These are phyloP conservation scores for Drosophila cyrtoloma DNA, from an alignment of 2,888 invertebrate genomes.

Conservation along the genomic window DNA sequence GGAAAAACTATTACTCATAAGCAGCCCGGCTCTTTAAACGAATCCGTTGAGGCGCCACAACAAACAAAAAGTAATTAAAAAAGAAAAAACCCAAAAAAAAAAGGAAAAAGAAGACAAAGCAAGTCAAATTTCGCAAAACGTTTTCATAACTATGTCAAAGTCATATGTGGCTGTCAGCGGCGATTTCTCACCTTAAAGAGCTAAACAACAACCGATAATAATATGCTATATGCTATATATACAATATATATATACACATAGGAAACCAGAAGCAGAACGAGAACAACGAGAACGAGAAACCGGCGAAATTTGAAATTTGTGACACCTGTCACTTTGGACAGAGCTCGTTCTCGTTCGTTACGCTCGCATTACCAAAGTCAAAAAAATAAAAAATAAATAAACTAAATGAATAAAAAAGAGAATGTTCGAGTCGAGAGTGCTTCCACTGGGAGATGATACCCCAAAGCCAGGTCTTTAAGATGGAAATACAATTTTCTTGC, in stretches of 20 bases:
- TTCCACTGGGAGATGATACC: background rate
- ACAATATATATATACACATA: background rate
- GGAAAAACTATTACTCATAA: constrained; percentile 1
- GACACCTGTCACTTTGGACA: constrained; percentile 3
- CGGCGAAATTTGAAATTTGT: constrained; percentile 1
- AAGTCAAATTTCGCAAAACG: constrained; percentile 25
- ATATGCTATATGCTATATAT: background rate
- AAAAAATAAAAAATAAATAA: background rate
- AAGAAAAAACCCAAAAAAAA: constrained; percentile 6
- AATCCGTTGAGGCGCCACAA: constrained; percentile 36
- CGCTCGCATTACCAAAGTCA: constrained; percentile 3
- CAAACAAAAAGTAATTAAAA: constrained; percentile 27
- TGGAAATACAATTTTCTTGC: background rate
- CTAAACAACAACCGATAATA: background rate
- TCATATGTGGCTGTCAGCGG: constrained; percentile 41
- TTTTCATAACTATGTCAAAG: constrained; percentile 70
- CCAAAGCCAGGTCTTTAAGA: too few species aligned
- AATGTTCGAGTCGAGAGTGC: background rate
- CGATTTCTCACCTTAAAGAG: constrained; percentile 32
- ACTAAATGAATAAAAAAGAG: background rate
- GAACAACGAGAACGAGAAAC: constrained; percentile 9
- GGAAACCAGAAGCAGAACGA: constrained; percentile 5
- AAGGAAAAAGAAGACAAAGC: constrained; percentile 21
- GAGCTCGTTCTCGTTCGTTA: constrained; percentile 1
- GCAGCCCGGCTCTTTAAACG: background rate